phyloP scores from a whole-genome alignment of 1,140 invertebrate genomes.

The Platorchestia sp. region DNA sequence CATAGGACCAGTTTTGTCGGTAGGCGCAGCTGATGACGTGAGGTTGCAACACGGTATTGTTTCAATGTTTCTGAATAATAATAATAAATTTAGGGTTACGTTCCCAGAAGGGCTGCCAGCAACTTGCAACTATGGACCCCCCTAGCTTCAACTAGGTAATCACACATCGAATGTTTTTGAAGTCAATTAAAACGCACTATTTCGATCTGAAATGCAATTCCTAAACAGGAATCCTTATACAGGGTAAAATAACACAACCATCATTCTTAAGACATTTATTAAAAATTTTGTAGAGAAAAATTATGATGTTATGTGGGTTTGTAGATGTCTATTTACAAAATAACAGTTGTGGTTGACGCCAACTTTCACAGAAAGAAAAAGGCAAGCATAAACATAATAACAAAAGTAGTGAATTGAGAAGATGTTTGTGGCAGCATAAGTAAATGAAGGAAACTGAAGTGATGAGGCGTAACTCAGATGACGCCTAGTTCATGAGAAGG shows the following conservation, averaged over 20 bases:
- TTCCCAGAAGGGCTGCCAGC: no score
- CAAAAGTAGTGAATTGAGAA: not conserved
- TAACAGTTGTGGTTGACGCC: constrained; percentile 26
- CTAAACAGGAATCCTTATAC: no score
- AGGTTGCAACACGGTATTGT: no score
- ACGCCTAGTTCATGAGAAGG: not conserved
- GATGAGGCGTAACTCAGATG: not conserved
- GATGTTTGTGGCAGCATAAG: not conserved
- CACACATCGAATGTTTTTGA: no score
- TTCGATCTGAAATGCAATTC: no score
- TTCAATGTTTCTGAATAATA: no score
- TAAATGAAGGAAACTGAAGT: not conserved
- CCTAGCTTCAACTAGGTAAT: no score
- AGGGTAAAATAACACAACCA: constrained; percentile 12
- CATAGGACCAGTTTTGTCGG: no score
- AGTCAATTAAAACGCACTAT: no score
- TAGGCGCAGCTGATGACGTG: no score
- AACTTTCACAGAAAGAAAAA: constrained; percentile 42
- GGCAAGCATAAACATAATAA: not conserved
- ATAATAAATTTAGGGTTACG: no score
- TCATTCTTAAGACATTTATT: constrained; percentile 50
- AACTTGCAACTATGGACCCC: no score
- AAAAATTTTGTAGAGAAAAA: constrained; percentile 55
- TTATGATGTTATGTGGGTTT: constrained; percentile 52
- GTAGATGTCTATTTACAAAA: constrained; percentile 43